Evolutionary conservation across 2,888 invertebrate genomes (phyloP).

Genomic region (Harpagoxenus sublaevis): DNA sequence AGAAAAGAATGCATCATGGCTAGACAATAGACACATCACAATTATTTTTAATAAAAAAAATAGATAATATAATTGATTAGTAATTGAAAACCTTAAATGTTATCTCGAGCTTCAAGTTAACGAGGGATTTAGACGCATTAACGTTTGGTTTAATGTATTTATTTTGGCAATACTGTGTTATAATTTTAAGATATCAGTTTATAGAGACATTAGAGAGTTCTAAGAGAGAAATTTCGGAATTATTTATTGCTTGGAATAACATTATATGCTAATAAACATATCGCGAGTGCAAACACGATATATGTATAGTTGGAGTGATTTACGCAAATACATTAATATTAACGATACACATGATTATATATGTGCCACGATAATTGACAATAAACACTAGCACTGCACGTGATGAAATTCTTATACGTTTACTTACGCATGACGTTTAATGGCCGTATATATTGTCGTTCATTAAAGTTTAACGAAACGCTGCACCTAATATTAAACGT

Average conservation of each 20-base stretch:
- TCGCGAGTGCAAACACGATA: not conserved
- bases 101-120: not conserved
- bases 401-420: conserved; percentile 30
- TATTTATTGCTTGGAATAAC: not conserved
- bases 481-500: conserved; percentile 20
- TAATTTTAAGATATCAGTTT: not conserved
- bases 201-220: not conserved
- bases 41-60: not conserved
- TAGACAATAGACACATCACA: not conserved
- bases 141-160: not conserved
- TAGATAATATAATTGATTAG: not conserved
- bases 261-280: conserved; percentile 12
- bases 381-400: conserved; percentile 11
- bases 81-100: not conserved
- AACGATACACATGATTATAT: conserved; percentile 17
- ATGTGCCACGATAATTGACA: conserved; percentile 29
- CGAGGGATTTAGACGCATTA: not conserved
- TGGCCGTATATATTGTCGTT: conserved; percentile 18
- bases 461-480: conserved; percentile 38
- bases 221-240: not conserved
- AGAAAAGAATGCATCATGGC: not conserved
- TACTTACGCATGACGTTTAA: conserved; percentile 29
- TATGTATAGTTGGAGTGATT: conserved; percentile 5
- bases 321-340: conserved; percentile 33
- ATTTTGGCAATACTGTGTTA: not conserved